phyloP scores from a whole-genome alignment of 2,797 vertebrate genomes.

The Hafferia zeledoni region DNA sequence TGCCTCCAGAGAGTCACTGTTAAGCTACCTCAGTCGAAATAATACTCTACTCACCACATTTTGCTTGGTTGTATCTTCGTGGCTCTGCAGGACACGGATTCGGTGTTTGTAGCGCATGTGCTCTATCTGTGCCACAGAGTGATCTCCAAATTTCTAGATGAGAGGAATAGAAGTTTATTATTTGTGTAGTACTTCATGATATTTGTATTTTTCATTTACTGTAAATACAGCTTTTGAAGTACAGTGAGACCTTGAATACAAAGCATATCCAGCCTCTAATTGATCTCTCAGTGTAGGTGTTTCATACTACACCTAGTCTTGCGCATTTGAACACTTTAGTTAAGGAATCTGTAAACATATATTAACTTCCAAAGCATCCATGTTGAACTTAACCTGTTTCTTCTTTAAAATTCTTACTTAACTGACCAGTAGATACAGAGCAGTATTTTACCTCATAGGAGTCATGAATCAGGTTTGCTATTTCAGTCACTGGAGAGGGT shows the following conservation, averaged over 20 bases:
- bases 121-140: conserved; percentile 90
- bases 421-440: background rate
- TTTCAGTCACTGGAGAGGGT: conserved; percentile 78
- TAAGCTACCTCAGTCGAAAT: background rate
- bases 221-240: background rate
- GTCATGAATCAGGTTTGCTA: conserved; percentile 88
- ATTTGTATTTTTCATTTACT: background rate
- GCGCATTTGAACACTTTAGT: background rate
- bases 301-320: background rate
- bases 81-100: conserved; percentile 90
- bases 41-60: conserved; percentile 83
- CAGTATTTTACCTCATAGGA: conserved; percentile 85
- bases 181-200: background rate
- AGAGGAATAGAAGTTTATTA: background rate
- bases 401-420: background rate
- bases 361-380: background rate
- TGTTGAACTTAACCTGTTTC: background rate
- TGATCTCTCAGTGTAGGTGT: background rate
- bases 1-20: background rate
- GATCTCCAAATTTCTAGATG: conserved; percentile 88
- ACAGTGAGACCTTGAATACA: background rate
- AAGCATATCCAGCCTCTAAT: background rate
- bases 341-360: background rate
- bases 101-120: conserved; percentile 89
- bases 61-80: conserved; percentile 93